Base-by-base conservation (phyloP, 1,140 invertebrate genomes). In the Drosophila sechellia region DNA sequence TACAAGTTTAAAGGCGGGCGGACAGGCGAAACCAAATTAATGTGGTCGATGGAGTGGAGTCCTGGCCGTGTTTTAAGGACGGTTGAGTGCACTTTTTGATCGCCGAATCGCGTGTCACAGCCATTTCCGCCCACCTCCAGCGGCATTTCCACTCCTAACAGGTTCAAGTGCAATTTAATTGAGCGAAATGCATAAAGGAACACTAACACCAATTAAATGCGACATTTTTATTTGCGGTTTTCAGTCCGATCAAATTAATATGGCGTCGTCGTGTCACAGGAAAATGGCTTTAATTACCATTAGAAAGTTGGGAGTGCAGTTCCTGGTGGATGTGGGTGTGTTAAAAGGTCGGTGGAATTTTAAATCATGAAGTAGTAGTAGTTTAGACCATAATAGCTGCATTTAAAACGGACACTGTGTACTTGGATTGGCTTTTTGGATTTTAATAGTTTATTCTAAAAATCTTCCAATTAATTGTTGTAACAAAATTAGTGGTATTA, bases 81-180 rank as follows among this genome's bases (percentile, higher is more conserved):
- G 15, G n/a, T 4, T 20, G 35, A 50, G 46, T 50, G 27, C 39
- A 40, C n/a, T 45, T 57, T 69, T 54, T 85, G 81, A 86, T 83
- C 25, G 70, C 70, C 58, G 34, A 68, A 87, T 86, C 70, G 83
- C 83, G 83, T 86, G 83, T 79, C 58, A 59, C 37, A 50, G 57
- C 34, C 79, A 76, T 65, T 81, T 81, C 74, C 75, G 58, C 50
- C 74, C 46, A n/a, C n/a, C n/a, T n/a, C n/a, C n/a, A n/a, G n/a
- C n/a, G n/a, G n/a, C n/a, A 65, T 52, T 68, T 65, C 46, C 59
- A 50, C 40, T 35, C 39, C 56, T 73, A 85, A 84, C 50, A 56
- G 68, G 43, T 71, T 59, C 85, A 87, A 86, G 75, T 87, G 75
- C 75, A 83, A 61, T 83, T 86, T 83, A 87, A 86, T 89, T 87